Evolutionary conservation across 2,797 vertebrate genomes (phyloP), one percentile per base, ranked within the genome.

Genomic region (Anguilla marmorata): DNA sequence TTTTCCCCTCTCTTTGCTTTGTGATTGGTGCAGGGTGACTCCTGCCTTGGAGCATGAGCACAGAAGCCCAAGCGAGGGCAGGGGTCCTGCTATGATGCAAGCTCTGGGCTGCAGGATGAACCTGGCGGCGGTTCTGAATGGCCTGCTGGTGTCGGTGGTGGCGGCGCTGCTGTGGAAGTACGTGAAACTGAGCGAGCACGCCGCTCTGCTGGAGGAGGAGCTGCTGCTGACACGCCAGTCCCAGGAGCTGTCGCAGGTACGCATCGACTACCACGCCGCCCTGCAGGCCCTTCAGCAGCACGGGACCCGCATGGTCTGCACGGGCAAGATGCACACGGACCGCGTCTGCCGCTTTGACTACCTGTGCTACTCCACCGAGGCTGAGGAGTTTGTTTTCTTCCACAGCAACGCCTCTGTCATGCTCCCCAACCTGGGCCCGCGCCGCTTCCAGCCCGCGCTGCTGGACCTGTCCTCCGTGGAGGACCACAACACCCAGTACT

Each of bases 401-500:
- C 98, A 99, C 87, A 97, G 98, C 89, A 99, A 99, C 86, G 92
- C 96, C 12, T 99, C 99, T 0, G 93, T 97, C 90, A 99, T 99
- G 98, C 94, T 99, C 89, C 99, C 99, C 86, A 99, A 97, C 94
- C 93, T 99, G 91, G 99, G 98, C 2, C 96, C 98, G 0, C 95
- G 98, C 24, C 97, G 99, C 74, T 99, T 99, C 92, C 99, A 99
- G 91, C 99, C 99, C 0, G 98, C 99, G 27, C 94, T 99, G 90
- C 95, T 99, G 0, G 99, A 99, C 93, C 93, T 99, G 89, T 99
- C 98, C 84, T 98, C 98, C 0, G 98, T 99, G 72, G 98, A 99
- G 88, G 99, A 99, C 94, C 99, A 99, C 95, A 99, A 98, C 90
- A 97, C 98, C 0, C 99, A 99, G 91, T 99, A 99, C 93, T 99